phyloP scores from a whole-genome alignment of 2,888 invertebrate species.

The Crioceris asparagi region DNA sequence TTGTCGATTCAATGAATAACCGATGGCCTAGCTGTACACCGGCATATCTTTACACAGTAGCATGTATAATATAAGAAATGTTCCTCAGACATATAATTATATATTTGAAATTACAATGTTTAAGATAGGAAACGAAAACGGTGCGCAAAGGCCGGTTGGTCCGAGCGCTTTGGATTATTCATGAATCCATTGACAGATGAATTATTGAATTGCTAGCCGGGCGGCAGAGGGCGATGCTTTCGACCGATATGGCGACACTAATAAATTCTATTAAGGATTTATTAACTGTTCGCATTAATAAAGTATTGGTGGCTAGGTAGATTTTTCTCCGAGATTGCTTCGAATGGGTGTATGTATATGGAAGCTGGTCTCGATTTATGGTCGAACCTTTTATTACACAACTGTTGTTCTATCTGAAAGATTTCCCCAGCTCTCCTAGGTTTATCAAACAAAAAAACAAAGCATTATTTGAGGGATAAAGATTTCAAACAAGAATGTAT shows the following conservation, averaged over 20 bases:
- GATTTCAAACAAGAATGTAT: no score
- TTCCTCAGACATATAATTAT: constrained; percentile 36
- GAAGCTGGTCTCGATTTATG: no score
- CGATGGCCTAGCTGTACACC: constrained; percentile 9
- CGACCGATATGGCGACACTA: constrained; percentile 16
- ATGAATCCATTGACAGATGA: constrained; percentile 27
- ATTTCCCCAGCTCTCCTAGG: no score
- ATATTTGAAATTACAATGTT: constrained; percentile 39
- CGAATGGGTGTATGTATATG: no score
- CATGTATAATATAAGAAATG: constrained; percentile 38
- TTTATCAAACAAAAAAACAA: no score
- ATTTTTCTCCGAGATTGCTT: no score
- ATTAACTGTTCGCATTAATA: constrained; percentile 19
- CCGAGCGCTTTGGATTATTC: constrained; percentile 23
- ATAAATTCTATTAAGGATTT: constrained; percentile 26
- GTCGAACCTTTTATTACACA: no score
- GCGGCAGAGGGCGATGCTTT: constrained; percentile 18
- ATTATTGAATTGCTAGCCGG: constrained; percentile 22
- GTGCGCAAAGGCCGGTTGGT: not conserved
- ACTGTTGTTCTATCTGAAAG: no score
- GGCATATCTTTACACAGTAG: constrained; percentile 35
- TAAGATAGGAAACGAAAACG: constrained; percentile 32
- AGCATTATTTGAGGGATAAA: no score
- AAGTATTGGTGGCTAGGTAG: no score
- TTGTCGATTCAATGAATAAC: constrained; percentile 11